Percentiles rank a stretch among this genome's conserved stretches.
Conservation (phyloP, 2,888 invertebrate genomes). For the Nephrotoma appendiculata region DNA sequence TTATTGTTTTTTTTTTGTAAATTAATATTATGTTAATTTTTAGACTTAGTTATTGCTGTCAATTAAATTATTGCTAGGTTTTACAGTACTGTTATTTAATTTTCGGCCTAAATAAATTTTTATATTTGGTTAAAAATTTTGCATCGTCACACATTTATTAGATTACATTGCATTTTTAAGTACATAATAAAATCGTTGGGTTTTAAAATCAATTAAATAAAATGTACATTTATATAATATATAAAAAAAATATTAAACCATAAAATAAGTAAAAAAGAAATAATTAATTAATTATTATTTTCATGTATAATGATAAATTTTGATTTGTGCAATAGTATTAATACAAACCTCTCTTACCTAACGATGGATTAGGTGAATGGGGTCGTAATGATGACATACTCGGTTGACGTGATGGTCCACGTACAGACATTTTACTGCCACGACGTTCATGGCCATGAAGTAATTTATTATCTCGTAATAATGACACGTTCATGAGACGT, state of each 20-base stretch:
- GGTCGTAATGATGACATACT: conserved; percentile 74
- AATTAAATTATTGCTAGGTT: neutral
- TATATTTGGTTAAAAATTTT: neutral
- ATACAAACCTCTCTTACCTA: conserved; percentile 34
- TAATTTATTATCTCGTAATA: conserved; percentile 66
- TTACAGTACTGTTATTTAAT: neutral
- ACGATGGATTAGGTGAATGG: conserved; percentile 44
- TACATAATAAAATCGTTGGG: neutral
- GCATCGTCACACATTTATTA: neutral
- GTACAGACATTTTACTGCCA: conserved; percentile 62
- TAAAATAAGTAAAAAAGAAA: neutral
- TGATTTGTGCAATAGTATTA: neutral
- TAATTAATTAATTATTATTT: neutral
- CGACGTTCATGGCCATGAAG: conserved; percentile 62
- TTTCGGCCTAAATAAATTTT: neutral
- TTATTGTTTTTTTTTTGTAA: neutral
- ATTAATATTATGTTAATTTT: neutral
- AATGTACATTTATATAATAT: neutral
- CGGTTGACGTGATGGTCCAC: conserved; percentile 69
- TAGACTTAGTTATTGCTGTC: neutral
- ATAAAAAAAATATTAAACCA: neutral
- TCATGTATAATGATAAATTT: neutral
- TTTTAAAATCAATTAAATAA: neutral
- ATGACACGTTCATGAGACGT: conserved; percentile 80
- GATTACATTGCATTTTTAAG: conserved; percentile 1